Conservation (phyloP, 2,888 invertebrate species). For the Microplitis deprimator region DNA sequence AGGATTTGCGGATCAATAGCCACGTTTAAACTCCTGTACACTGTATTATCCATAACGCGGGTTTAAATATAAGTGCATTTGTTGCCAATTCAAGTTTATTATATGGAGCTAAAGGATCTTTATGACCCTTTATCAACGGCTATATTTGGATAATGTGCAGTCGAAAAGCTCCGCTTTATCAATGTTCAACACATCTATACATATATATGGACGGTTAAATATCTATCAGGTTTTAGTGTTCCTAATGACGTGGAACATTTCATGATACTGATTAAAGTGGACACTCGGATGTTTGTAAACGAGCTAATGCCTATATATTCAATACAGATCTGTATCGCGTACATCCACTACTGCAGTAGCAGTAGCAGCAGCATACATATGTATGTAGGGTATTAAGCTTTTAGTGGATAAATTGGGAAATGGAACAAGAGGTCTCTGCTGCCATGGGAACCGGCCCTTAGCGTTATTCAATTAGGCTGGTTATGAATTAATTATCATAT, state of each 20-base stretch:
- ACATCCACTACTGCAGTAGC: too few relatives aligned
- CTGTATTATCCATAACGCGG: background rate
- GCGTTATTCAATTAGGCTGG: background rate
- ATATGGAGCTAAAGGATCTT: background rate
- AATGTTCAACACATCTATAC: background rate
- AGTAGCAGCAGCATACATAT: background rate
- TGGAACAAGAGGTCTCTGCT: background rate
- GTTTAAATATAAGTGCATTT: background rate
- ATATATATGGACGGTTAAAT: background rate
- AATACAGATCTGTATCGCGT: background rate
- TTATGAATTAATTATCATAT: background rate
- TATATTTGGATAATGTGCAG: background rate
- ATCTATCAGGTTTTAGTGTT: constrained; percentile 1
- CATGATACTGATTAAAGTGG: constrained; percentile 1
- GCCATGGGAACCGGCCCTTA: background rate
- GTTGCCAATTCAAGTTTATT: background rate
- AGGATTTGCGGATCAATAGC: constrained; percentile 28
- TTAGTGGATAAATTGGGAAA: background rate
- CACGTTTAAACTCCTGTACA: background rate
- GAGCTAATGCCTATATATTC: background rate
- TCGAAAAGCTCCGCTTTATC: background rate
- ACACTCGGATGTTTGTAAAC: background rate
- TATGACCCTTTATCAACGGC: background rate
- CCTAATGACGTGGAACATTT: constrained; percentile 1
- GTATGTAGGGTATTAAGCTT: background rate